phyloP scores from a whole-genome alignment of 2,113 vertebrate genomes.

The Trinectes maculatus region DNA sequence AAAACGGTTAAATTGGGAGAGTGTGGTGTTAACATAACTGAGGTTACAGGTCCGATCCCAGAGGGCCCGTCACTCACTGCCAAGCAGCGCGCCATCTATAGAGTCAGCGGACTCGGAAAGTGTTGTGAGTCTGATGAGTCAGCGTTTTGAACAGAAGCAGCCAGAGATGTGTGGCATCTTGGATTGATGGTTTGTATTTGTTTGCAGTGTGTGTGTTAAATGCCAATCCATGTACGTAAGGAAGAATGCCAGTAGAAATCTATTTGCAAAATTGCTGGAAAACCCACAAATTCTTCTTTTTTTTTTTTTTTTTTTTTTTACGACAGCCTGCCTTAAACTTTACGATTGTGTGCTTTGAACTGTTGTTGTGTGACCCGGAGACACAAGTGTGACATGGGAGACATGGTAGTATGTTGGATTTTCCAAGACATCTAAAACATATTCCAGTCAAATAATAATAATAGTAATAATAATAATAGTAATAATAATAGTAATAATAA shows the following conservation, averaged over 20 bases:
- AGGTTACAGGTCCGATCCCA: conserved; percentile 17
- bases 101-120: too few relatives aligned
- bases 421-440: not conserved
- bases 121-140: too few relatives aligned
- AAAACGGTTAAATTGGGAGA: conserved; percentile 34
- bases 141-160: too few relatives aligned
- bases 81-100: too few relatives aligned
- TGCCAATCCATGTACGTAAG: too few relatives aligned
- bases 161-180: too few relatives aligned
- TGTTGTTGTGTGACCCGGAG: conserved; percentile 19
- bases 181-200: too few relatives aligned
- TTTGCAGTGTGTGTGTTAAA: too few relatives aligned
- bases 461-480: not conserved
- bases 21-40: conserved; percentile 45
- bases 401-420: not conserved
- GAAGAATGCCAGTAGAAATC: too few relatives aligned
- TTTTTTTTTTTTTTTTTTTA: conserved; percentile 44
- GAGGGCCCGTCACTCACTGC: conserved; percentile 14
- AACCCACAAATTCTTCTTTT: too few relatives aligned
- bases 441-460: not conserved
- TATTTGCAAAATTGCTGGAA: not conserved
- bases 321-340: conserved; percentile 18
- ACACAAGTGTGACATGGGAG: not conserved
- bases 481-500: not conserved
- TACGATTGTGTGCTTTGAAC: conserved; percentile 50